Conservation (phyloP, 2,797 vertebrate genomes). For the Hyperoplus lanceolatus region DNA sequence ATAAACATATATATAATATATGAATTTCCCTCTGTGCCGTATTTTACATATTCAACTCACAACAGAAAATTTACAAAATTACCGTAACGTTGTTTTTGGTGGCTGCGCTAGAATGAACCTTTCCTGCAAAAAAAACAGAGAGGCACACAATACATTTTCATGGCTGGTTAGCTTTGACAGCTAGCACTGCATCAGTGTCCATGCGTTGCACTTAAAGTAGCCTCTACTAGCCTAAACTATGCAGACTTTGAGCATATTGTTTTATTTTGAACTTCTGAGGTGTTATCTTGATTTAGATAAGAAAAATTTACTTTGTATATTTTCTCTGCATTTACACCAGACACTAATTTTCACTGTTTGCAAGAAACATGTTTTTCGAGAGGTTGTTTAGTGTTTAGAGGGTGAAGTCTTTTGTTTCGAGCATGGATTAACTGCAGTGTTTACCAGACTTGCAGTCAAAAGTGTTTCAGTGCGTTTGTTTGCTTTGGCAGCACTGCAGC, state of each 20-base stretch:
- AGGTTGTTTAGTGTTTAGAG: constrained; percentile 33
- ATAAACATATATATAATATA: too few relatives aligned
- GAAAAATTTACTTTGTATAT: background rate
- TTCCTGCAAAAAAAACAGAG: background rate
- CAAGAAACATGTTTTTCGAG: constrained; percentile 24
- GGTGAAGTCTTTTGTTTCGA: constrained; percentile 38
- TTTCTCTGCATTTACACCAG: constrained; percentile 7
- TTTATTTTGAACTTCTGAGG: background rate
- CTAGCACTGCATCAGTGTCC: background rate
- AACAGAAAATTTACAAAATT: background rate
- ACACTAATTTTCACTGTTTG: constrained; percentile 29
- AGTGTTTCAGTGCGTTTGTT: constrained; percentile 56
- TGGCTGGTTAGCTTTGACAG: background rate
- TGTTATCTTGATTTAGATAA: background rate
- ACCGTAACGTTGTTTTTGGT: background rate
- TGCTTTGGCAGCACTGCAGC: constrained; percentile 40
- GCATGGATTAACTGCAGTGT: constrained; percentile 43
- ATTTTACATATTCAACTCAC: too few relatives aligned
- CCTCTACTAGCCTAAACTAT: too few relatives aligned
- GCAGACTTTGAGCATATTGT: background rate
- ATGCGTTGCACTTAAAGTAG: background rate
- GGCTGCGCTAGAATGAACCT: background rate
- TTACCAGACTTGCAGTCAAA: constrained; percentile 57
- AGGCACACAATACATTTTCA: background rate
- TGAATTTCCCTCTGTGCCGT: too few relatives aligned